Conservation (phyloP, 53 echinoderm and acorn worm genomes). For the Zoroaster sp. region DNA sequence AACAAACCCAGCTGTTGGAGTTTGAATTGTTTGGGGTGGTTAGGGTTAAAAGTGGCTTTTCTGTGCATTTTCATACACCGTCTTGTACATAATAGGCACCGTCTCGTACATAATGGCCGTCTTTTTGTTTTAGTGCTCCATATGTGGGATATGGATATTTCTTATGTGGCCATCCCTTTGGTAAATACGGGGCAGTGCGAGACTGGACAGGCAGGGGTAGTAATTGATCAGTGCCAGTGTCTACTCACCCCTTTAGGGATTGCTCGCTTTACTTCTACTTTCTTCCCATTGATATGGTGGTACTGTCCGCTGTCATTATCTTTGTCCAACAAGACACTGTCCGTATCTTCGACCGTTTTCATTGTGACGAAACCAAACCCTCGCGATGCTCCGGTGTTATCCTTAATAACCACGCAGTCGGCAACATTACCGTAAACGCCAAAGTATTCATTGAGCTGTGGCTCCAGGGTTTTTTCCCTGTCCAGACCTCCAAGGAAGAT, state of each 20-base stretch:
- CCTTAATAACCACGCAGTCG: constrained; percentile 16
- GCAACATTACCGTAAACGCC: neutral
- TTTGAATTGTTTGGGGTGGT: no score
- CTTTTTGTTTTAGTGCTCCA: no score
- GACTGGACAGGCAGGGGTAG: no score
- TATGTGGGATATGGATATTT: no score
- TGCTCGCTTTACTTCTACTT: constrained; percentile 29
- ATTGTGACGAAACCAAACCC: constrained; percentile 42
- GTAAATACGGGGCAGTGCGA: no score
- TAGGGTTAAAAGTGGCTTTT: no score
- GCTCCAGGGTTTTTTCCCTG: constrained; percentile 9
- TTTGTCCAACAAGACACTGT: constrained; percentile 24
- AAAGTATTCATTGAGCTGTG: constrained; percentile 15
- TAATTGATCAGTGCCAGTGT: no score
- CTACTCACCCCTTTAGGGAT: constrained; percentile 28
- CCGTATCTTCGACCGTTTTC: neutral
- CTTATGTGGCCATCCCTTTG: no score
- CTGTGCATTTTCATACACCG: no score
- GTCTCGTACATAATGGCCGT: no score
- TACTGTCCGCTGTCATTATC: neutral
- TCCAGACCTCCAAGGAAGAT: constrained; percentile 27
- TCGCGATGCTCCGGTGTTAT: neutral
- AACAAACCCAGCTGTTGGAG: no score
- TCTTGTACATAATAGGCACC: no score
- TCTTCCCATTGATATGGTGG: constrained; percentile 16